Evolutionary conservation across 2,113 vertebrate species (phyloP).

Genomic region (Catharus minimus): DNA sequence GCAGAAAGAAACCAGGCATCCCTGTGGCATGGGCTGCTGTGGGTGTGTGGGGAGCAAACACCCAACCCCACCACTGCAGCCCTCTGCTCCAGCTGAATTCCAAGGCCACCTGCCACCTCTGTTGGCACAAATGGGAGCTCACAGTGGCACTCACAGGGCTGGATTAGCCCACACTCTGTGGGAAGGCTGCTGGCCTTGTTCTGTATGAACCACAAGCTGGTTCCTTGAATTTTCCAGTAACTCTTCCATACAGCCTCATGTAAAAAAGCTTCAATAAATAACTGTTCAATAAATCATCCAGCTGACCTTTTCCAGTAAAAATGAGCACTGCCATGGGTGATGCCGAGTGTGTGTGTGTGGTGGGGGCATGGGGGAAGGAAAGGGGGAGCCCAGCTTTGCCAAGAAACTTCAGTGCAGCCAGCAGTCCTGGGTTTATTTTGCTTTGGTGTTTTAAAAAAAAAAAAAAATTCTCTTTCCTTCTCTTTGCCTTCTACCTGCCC

Average conservation of each 20-base stretch:
- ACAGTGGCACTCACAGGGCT: accelerated
- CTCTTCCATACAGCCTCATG: slow-evolving; percentile 39
- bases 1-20: not conserved
- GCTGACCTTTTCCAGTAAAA: slow-evolving; percentile 73
- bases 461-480: slow-evolving; percentile 55
- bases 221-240: slow-evolving; percentile 48
- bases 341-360: not conserved
- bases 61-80: not conserved
- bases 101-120: not conserved
- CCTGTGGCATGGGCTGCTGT: accelerated
- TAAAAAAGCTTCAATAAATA: slow-evolving; percentile 75
- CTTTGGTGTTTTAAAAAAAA: slow-evolving; percentile 48
- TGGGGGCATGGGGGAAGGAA: not conserved
- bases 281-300: slow-evolving; percentile 75
- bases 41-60: too few species aligned
- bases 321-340: not conserved
- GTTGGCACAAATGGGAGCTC: accelerated
- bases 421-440: slow-evolving; percentile 48
- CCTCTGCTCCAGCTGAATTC: not conserved
- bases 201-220: accelerated
- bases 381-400: not conserved
- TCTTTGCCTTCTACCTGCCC: slow-evolving; percentile 81
- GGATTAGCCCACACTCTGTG: accelerated
- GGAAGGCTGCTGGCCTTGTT: accelerated
- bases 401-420: slow-evolving; percentile 43